phyloP scores from a whole-genome alignment of 2,888 invertebrate genomes.

The Lamproptera curius region DNA sequence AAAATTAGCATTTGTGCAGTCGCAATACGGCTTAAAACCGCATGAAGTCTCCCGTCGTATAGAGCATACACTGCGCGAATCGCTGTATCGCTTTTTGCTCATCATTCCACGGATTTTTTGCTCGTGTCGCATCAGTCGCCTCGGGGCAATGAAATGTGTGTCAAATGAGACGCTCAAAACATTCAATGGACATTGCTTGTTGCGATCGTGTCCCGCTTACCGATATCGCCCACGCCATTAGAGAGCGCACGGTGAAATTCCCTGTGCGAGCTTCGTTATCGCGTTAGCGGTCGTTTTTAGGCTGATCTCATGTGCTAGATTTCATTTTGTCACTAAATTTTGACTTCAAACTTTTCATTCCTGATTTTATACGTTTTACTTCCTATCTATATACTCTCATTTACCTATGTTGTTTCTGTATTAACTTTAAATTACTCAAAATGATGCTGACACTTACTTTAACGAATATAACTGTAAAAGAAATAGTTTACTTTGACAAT shows the following conservation, averaged over 20 bases:
- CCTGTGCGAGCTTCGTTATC: not conserved
- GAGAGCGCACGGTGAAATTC: not conserved
- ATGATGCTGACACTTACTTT: too few species aligned
- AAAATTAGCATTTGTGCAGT: not conserved
- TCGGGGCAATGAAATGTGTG: slow-evolving; percentile 9
- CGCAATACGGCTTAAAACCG: not conserved
- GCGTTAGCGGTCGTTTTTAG: not conserved
- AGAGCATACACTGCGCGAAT: not conserved
- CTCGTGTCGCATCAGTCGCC: slow-evolving; percentile 2
- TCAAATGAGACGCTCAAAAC: slow-evolving; percentile 1
- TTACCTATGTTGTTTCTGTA: too few species aligned
- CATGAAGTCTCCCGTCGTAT: not conserved
- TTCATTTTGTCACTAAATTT: not conserved
- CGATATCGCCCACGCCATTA: not conserved
- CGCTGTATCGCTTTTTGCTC: slow-evolving; percentile 8
- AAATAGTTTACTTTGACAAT: too few species aligned
- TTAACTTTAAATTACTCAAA: too few species aligned
- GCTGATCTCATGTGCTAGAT: not conserved
- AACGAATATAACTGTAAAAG: too few species aligned
- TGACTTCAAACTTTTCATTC: not conserved
- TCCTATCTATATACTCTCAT: not conserved
- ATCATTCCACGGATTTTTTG: slow-evolving; percentile 17
- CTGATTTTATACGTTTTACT: not conserved
- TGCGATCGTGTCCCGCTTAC: not conserved
- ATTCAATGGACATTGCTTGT: not conserved